Base-by-base conservation (phyloP, 2,888 invertebrate genomes). In the Crossocerus cetratus region DNA sequence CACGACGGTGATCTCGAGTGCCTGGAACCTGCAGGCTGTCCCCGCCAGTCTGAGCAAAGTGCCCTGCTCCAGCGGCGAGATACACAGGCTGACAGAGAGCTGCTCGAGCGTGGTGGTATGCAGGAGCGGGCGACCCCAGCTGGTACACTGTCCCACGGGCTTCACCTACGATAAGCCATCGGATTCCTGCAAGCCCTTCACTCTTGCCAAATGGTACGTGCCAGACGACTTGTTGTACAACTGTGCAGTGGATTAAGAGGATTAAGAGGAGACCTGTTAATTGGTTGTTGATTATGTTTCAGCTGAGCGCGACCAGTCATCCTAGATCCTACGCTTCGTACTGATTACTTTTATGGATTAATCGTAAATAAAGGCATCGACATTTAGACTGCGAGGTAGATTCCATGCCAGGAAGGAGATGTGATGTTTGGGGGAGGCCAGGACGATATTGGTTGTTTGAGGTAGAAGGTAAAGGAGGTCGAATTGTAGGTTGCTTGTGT, bases 31-130 rank as follows among this genome's bases (percentile, higher is more conserved):
- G 14, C 84, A 86, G n/a, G 77, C 77, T 5, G 73, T 88, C 14
- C 86, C 88, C 1, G 78, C 81, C 1, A 84, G 85, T 18, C 66
- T 86, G 60, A 80, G 70, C 8, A 81, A 77, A 4, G 75, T 73
- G 1, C 87, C 87, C 0, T 89, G 89, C 63, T 77, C 82, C 21
- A 81, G 84, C 44, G 88, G 87, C 4, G 83, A 83, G n/a, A 59
- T 89, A 2, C 86, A 87, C 58, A 84, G 84, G 58, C 80, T 89
- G 45, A 84, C 84, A 63, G 85, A 88, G 0, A 61, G 82, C 22
- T 89, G 89, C 68, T 83, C 84, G 21, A 86, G 77, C 55, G 88
- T 89, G 3, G 81, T 88, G 2, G 84, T 88, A 11, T 89, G 89
- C 42, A 83, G 86, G 32, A 81, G 82, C 32, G 75, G 74, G 16